phyloP scores from a whole-genome alignment of 2,113 vertebrate genomes.

The Alligator mississippiensis region DNA sequence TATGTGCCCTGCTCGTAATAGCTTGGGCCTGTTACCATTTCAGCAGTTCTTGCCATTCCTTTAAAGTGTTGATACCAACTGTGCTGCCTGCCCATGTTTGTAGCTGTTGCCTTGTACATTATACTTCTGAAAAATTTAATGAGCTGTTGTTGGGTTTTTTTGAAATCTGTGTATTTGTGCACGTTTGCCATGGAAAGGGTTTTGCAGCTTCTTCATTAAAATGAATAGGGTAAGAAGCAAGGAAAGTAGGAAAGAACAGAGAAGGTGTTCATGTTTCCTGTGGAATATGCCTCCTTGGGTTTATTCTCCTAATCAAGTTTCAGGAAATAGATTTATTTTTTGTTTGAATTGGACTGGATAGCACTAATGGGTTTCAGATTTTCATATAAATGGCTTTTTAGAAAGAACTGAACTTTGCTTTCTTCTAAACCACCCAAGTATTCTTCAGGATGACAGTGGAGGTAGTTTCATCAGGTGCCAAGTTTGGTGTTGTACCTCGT shows the following conservation, averaged over 20 bases:
- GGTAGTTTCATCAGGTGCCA: constrained; percentile 44
- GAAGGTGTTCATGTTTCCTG: neutral
- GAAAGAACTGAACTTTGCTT: neutral
- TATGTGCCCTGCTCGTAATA: neutral
- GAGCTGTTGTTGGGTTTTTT: neutral
- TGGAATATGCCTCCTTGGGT: constrained; percentile 25
- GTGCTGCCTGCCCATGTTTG: neutral
- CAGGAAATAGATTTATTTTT: constrained; percentile 36
- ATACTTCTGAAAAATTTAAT: neutral
- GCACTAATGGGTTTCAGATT: constrained; percentile 17
- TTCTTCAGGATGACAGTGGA: constrained; percentile 45
- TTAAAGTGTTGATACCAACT: neutral
- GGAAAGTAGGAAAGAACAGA: neutral
- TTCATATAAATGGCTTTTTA: neutral
- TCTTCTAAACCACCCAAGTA: constrained; percentile 4
- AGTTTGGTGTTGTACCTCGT: constrained; percentile 9
- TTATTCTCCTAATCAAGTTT: constrained; percentile 12
- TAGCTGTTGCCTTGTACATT: neutral
- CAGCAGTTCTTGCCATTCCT: neutral
- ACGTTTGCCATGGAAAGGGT: neutral
- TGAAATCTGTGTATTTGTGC: no score
- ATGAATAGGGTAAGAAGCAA: neutral
- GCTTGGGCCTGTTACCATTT: neutral
- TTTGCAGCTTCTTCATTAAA: neutral
- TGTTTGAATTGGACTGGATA: constrained; percentile 24